These are phyloP conservation scores for Dolichoris vasculosae DNA, from an alignment of 1,140 invertebrate genomes.

Conservation along the genomic window DNA sequence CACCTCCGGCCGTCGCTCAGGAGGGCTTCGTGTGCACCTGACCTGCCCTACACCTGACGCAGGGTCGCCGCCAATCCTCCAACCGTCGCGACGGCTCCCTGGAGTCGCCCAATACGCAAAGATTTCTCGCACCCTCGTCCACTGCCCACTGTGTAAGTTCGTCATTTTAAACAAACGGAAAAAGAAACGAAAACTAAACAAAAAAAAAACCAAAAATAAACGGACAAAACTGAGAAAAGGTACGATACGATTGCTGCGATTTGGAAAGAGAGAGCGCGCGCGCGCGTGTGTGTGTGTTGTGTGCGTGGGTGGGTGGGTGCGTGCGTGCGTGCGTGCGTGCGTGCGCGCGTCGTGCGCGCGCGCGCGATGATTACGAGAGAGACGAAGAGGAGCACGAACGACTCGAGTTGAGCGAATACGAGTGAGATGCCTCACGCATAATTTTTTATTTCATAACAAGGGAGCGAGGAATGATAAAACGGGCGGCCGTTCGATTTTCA, in stretches of 20 bases:
- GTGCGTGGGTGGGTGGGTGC: not conserved
- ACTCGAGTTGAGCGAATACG: not conserved
- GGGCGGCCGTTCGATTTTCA: not conserved
- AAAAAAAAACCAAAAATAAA: slow-evolving; percentile 20
- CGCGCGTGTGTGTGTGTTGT: not conserved
- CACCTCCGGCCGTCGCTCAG: slow-evolving; percentile 65
- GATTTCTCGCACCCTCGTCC: slow-evolving; percentile 66
- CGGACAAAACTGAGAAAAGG: not conserved
- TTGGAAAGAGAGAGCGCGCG: not conserved
- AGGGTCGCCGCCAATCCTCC: slow-evolving; percentile 55
- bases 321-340: not conserved
- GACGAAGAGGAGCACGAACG: not conserved
- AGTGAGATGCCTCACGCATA: not conserved
- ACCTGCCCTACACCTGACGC: slow-evolving; percentile 56
- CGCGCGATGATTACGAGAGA: too few relatives aligned
- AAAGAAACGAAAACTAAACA: slow-evolving; percentile 27
- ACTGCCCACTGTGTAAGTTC: slow-evolving; percentile 69
- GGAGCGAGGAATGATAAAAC: not conserved
- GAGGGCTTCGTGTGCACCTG: slow-evolving; percentile 70
- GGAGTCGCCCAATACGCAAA: slow-evolving; percentile 67
- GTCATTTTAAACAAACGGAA: slow-evolving; percentile 43
- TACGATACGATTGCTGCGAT: not conserved
- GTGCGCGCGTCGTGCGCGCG: not conserved
- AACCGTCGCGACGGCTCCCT: slow-evolving; percentile 61
- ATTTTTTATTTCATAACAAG: slow-evolving; percentile 11